Conservation (phyloP, 2,888 invertebrate species). For the Drosophila pseudotakahashii region DNA sequence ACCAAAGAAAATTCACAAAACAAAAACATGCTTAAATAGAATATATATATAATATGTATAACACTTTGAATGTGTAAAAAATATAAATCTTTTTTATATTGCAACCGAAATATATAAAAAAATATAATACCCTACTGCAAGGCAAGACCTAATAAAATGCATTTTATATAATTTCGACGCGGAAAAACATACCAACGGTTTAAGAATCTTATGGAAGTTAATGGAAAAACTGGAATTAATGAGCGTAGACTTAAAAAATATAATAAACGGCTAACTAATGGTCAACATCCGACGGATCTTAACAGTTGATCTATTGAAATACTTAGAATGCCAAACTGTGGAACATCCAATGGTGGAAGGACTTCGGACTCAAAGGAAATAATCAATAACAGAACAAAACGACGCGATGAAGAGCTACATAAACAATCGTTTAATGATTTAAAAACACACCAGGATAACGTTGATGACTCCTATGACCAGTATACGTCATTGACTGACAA, state of each 20-base stretch:
- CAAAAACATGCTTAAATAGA: not conserved
- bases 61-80: too few species aligned
- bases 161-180: not conserved
- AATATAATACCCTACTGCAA: too few species aligned
- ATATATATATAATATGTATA: not conserved
- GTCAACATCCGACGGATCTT: not conserved
- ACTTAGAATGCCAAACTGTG: conserved; percentile 15
- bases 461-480: not conserved
- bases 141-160: not conserved
- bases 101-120: not conserved
- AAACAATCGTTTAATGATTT: not conserved
- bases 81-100: not conserved
- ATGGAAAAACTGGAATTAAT: too few species aligned
- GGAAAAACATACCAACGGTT: not conserved
- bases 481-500: not conserved
- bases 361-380: not conserved
- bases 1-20: not conserved
- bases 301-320: not conserved
- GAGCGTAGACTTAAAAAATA: not conserved
- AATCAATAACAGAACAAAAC: not conserved
- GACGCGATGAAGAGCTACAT: not conserved
- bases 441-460: not conserved
- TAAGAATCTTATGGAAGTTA: not conserved
- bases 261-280: not conserved
- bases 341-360: not conserved